Evolutionary conservation across 1,140 invertebrate species (phyloP), one percentile per base, ranked within the genome.

Genomic region (Diplogasteroides magnus): DNA sequence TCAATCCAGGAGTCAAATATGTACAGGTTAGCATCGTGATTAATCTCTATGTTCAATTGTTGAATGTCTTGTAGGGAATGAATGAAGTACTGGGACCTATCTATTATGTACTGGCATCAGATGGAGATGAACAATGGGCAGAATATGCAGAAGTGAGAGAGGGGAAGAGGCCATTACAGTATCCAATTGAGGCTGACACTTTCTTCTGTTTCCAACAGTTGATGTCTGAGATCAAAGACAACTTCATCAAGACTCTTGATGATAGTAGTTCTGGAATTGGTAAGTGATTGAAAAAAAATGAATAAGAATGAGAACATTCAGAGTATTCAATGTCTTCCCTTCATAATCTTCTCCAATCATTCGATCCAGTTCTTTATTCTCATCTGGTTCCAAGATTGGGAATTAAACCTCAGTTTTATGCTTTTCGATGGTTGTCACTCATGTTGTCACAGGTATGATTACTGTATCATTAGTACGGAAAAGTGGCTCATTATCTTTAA

Each of bases 61-160:
- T 0, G 61, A 75, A 61, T 66, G 82, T 27, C 78, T n/a, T n/a
- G n/a, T n/a, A 88, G 85, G 95, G 96, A 70, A 98, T 98, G 95
- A 98, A 98, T 87, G 96, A 98, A 86, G 96, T 98, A 75, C 90
- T 98, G 69, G 96, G 94, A 0, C 95, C 95, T 25, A 94, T 98
- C 77, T 98, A 98, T 86, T 94, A 97, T 84, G 90, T 92, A 6
- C 94, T 98, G 85, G 94, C 94, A 19, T 90, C 88, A 57, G 92
- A 98, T 87, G 88, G 91, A 2, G 77, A 80, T 56, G 48, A 61
- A 31, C 75, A 80, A 48, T 80, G 77, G 87, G 60, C 84, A 93
- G 93, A 90, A 82, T 87, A 91, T 83, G 94, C 95, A 0, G 96
- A 98, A 19, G 37, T 48, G 37, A 19, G 37, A 11, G 6, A 19